Conservation (phyloP, 2,113 vertebrate species). For the Oryzias woworae region DNA sequence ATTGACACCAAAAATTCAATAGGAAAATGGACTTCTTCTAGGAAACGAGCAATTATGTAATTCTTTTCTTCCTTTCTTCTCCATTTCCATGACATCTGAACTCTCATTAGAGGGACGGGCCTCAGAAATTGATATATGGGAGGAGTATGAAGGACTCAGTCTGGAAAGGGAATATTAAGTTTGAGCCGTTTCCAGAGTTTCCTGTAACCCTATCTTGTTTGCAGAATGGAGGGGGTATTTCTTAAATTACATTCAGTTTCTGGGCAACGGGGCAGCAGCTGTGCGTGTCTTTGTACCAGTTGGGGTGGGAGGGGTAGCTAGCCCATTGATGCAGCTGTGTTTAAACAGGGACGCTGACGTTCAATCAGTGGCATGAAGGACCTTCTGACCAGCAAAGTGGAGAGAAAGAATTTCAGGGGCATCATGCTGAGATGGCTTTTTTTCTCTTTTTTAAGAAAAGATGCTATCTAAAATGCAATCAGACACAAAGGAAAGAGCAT, state of each 20-base stretch:
- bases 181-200: conserved; percentile 50
- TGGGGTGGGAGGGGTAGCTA: conserved; percentile 21
- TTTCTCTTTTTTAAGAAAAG: conserved; percentile 1
- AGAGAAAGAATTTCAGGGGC: conserved; percentile 24
- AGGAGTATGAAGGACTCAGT: conserved; percentile 12
- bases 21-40: conserved; percentile 19
- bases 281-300: conserved; percentile 73
- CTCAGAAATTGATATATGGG: conserved; percentile 30
- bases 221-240: conserved; percentile 59
- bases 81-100: conserved; percentile 49
- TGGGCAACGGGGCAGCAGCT: conserved; percentile 78
- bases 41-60: conserved; percentile 51
- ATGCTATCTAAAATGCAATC: conserved; percentile 1
- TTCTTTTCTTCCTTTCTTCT: conserved; percentile 39
- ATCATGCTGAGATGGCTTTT: conserved; percentile 4
- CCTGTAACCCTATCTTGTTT: conserved; percentile 68
- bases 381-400: conserved; percentile 9
- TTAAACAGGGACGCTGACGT: conserved; percentile 72
- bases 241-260: conserved; percentile 75
- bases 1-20: conserved; percentile 55
- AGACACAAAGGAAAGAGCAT: neutral
- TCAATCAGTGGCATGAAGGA: conserved; percentile 53
- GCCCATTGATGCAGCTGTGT: conserved; percentile 71
- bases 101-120: conserved; percentile 46
- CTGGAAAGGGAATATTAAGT: conserved; percentile 44